phyloP scores from a whole-genome alignment of 2,888 invertebrate genomes.

The Lochmaea capreae region DNA sequence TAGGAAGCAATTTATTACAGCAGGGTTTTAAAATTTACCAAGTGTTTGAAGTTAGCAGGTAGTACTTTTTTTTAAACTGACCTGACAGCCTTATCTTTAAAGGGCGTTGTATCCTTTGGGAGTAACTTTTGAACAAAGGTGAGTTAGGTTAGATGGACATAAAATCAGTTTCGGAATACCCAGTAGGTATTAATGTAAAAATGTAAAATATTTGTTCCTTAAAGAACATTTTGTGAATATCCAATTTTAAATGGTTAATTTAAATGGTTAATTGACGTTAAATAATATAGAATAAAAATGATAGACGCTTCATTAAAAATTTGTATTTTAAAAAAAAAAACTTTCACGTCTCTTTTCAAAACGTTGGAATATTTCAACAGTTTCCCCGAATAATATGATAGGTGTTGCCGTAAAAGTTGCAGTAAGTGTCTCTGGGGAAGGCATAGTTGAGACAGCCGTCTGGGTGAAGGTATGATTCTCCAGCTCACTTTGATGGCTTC shows the following conservation, averaged over 20 bases:
- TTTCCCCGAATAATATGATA: slow-evolving; percentile 9
- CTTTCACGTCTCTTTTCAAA: slow-evolving; percentile 1
- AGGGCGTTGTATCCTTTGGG: too few species aligned
- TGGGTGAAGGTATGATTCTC: neutral
- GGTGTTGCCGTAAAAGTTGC: slow-evolving; percentile 1
- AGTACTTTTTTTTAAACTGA: too few species aligned
- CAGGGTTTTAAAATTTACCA: too few species aligned
- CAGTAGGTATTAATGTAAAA: too few species aligned
- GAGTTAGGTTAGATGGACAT: too few species aligned
- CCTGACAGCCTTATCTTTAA: too few species aligned
- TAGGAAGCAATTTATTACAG: too few species aligned
- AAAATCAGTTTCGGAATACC: too few species aligned
- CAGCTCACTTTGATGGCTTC: neutral
- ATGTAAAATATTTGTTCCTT: too few species aligned
- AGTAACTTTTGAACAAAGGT: too few species aligned
- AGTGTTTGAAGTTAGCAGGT: too few species aligned
- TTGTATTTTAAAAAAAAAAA: slow-evolving; percentile 11
- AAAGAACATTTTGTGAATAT: neutral
- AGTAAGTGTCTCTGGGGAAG: slow-evolving; percentile 2
- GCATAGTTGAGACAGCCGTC: neutral
- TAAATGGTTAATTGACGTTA: too few species aligned
- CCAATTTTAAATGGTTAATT: neutral
- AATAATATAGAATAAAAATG: neutral
- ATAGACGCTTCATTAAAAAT: slow-evolving; percentile 10
- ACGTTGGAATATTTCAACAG: slow-evolving; percentile 11